Evolutionary conservation across 2,797 vertebrate species (phyloP), one percentile per base, ranked within the genome.

Genomic region (Onychomys arenicola): DNA sequence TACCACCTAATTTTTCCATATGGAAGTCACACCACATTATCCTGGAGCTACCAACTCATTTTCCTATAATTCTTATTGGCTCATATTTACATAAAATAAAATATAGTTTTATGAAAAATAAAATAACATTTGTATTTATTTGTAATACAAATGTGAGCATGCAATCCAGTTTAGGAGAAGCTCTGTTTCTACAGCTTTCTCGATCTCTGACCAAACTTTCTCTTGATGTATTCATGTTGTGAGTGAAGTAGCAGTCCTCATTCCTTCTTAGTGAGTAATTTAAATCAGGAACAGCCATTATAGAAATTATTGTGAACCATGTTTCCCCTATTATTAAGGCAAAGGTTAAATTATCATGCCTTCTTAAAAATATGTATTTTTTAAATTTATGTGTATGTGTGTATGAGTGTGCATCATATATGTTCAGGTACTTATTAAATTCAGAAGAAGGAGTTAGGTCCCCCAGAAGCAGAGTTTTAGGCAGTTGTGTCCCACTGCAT

Each of bases 21-120:
- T 17, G 14, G 75, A 89, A 87, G 37, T 91, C 77, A 80, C 57
- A 29, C n/a, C 32, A 71, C 6, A 12, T 80, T 46, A 76, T 6
- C 27, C 65, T 90, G 59, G 19, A 85, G 12, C 93, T 92, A 5
- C 3, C 29, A 81, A 63, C 89, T 94, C 16, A 61, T 63, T 93
- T 52, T 65, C 21, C 23, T 52, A 1, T 80, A 46, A 37, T 89
- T 96, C 86, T 69, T 83, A 83, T 83, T 95, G 14, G 76, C 92
- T 6, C 34, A 5, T 94, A 86, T 25, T 73, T 25, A 40, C 37
- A 40, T 40, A 6, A 12, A 73, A 73, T 11, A 40, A 73, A 40
- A 73, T 40, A 73, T 73, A 40, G 40, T 40, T 40, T 73, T 25
- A 73, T 73, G 21, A 73, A 73, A 40, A 73, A 40, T 25, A 73